Base-by-base conservation (phyloP, 2,888 invertebrate species). In the Sialis fuliginosa region DNA sequence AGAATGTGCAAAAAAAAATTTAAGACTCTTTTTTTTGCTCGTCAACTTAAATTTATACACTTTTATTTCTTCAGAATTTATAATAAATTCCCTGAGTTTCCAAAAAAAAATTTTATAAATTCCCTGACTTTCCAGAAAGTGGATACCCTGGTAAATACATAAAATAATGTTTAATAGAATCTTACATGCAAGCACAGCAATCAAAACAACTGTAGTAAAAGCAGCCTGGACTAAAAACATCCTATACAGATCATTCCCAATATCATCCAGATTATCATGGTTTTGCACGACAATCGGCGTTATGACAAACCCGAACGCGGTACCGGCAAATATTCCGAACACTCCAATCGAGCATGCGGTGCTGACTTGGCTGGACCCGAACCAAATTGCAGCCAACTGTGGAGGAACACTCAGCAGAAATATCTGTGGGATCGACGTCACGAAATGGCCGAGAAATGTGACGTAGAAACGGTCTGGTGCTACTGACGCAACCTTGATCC, bases 271-370 rank as follows among this genome's bases (percentile, higher is more conserved):
- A 35, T 66, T 60, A 1, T 66, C 66, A 33, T 66, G 64, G 53
- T 69, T 68, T 49, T 40, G 31, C 1, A 45, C 45, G 7, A 73
- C 50, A 47, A 75, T 60, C 1, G 83, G 79, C 1, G 82, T 79
- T 6, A 82, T 50, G 6, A 83, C 62, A 58, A 84, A 87, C 43
- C 81, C 80, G 1, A 80, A 56, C 0, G 82, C 81, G 37, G 79
- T 69, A 1, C 85, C 71, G n/a, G 84, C 60, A 70, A 82, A 81
- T 55, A 77, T 78, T 6, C 83, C 84, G 56, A 83, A 79, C 13
- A 84, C 74, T 4, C 80, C 82, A 22, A 83, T 65, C 41, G 81
- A 75, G 53, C 80, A 81, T 1, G 83, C 83, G 1, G 78, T 76
- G 4, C 81, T 69, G 7, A 78, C 74, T 62, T 79, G 70, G 49